Percentiles rank a stretch among this genome's conserved stretches.
These are phyloP conservation scores for Synanthedon myopaeformis DNA, from an alignment of 2,888 invertebrate species.

Conservation along the genomic window DNA sequence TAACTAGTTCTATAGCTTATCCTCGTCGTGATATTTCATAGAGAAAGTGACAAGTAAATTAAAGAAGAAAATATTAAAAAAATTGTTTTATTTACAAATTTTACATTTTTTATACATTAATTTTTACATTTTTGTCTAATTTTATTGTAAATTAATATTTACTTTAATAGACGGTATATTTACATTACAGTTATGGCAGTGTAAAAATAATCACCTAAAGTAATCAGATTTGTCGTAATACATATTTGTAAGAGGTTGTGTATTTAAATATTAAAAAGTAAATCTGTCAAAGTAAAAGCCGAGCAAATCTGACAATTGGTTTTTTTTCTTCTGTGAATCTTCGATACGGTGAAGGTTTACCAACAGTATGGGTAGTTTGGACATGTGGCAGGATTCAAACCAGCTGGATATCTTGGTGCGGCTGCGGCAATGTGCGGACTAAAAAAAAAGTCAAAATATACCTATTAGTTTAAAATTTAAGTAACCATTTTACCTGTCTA, in stretches of 20 bases:
- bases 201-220: constrained; percentile 3
- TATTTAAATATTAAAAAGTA: neutral
- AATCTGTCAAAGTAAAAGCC: neutral
- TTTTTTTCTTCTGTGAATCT: neutral
- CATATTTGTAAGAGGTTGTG: too few relatives aligned
- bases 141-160: neutral
- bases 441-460: neutral
- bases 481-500: neutral
- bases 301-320: neutral
- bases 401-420: constrained; percentile 62
- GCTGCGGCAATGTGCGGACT: constrained; percentile 15
- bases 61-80: neutral
- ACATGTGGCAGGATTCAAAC: constrained; percentile 63
- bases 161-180: neutral
- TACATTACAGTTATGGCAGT: constrained; percentile 7
- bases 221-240: neutral
- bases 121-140: neutral
- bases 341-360: constrained; percentile 10
- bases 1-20: too few relatives aligned
- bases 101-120: neutral
- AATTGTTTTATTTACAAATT: neutral
- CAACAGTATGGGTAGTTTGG: constrained; percentile 73
- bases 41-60: too few relatives aligned
- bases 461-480: neutral
- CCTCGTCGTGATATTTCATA: too few relatives aligned